Evolutionary conservation across 2,888 invertebrate species (phyloP).

Genomic region (Leucophenga montana): DNA sequence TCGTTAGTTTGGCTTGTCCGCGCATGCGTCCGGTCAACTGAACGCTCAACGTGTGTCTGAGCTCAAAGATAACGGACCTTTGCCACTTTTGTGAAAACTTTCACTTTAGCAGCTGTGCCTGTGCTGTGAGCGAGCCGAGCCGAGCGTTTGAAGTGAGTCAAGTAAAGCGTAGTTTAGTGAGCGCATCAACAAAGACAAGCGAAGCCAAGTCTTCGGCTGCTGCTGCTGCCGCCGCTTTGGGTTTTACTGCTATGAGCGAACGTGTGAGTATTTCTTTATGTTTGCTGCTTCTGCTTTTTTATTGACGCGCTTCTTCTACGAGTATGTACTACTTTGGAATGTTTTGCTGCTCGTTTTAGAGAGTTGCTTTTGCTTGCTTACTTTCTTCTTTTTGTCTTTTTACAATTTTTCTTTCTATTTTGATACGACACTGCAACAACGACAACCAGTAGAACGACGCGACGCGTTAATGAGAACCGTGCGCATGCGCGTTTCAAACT

Average conservation of each 20-base stretch:
- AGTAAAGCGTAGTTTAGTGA: slow-evolving; percentile 13
- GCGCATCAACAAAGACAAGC: slow-evolving; percentile 28
- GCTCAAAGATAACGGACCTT: slow-evolving; percentile 69
- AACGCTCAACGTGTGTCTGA: slow-evolving; percentile 69
- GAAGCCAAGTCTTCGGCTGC: slow-evolving; percentile 9
- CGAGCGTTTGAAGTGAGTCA: too few relatives aligned
- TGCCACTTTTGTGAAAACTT: slow-evolving; percentile 68
- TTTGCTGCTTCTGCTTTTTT: background rate
- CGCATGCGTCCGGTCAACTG: slow-evolving; percentile 65
- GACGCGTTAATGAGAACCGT: slow-evolving; percentile 38
- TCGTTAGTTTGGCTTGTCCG: slow-evolving; percentile 35
- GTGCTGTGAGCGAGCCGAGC: slow-evolving; percentile 16
- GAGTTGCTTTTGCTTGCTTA: slow-evolving; percentile 23
- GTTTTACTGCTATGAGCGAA: slow-evolving; percentile 38
- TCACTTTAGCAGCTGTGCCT: slow-evolving; percentile 68
- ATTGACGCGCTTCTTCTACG: background rate
- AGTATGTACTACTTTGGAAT: background rate
- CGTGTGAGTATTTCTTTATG: background rate
- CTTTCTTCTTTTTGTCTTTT: slow-evolving; percentile 36
- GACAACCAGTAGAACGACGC: background rate
- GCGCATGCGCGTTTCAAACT: slow-evolving; percentile 60
- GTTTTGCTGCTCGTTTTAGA: background rate
- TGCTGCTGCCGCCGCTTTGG: slow-evolving; percentile 49
- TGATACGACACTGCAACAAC: background rate
- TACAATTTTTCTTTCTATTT: slow-evolving; percentile 32